Percentiles rank a stretch among this genome's conserved stretches.
Evolutionary conservation across 2,888 invertebrate genomes (phyloP).

Genomic region (Ernsta delagoae): DNA sequence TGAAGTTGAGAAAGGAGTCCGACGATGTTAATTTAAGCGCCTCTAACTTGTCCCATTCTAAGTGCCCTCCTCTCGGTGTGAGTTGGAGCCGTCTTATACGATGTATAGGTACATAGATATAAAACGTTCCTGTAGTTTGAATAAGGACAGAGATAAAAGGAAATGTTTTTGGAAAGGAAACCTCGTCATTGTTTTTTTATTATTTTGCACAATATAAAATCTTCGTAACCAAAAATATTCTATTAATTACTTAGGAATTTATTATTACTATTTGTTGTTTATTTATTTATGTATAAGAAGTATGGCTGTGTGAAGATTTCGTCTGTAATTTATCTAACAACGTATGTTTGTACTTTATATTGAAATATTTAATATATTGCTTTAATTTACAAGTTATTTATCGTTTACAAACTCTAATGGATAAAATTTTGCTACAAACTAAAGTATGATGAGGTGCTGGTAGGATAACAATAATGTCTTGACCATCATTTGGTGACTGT

Average conservation of each 20-base stretch:
- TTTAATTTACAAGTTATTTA: constrained; percentile 24
- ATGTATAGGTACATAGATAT: constrained; percentile 20
- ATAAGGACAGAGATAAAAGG: constrained; percentile 48
- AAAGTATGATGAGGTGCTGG: constrained; percentile 70
- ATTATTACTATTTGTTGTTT: constrained; percentile 51
- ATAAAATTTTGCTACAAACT: constrained; percentile 39
- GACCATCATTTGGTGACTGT: constrained; percentile 13
- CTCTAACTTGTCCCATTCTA: constrained; percentile 42
- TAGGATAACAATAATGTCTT: constrained; percentile 54
- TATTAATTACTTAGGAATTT: constrained; percentile 62
- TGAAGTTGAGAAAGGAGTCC: not conserved
- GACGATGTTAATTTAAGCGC: constrained; percentile 32
- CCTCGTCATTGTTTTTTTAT: constrained; percentile 43
- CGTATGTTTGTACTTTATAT: constrained; percentile 42
- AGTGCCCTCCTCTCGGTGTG: not conserved
- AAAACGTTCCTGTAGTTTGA: constrained; percentile 51
- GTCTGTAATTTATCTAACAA: constrained; percentile 68
- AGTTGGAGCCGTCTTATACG: constrained; percentile 21
- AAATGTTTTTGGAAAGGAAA: constrained; percentile 4
- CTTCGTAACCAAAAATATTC: constrained; percentile 75
- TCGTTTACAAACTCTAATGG: constrained; percentile 23
- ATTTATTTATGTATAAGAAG: constrained; percentile 74
- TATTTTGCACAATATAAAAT: constrained; percentile 40
- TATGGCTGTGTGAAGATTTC: constrained; percentile 81
- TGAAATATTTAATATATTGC: constrained; percentile 6